Conservation (phyloP, 2,888 invertebrate species). For the Venusia cambrica region DNA sequence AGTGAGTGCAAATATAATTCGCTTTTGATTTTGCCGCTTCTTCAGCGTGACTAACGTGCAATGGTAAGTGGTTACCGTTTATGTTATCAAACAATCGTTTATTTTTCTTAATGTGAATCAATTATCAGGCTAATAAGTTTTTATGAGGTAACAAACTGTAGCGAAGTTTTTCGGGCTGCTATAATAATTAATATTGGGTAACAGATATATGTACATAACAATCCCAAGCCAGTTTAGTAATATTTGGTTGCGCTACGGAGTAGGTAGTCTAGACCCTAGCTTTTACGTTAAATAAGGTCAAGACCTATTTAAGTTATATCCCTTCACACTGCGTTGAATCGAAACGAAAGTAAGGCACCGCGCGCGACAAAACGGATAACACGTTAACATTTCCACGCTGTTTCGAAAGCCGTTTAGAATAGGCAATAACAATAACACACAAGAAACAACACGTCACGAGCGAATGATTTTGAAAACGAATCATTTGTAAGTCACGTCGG, state of each 20-base stretch:
- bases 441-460: conserved; percentile 54
- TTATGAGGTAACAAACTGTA: too few species aligned
- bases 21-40: conserved; percentile 33
- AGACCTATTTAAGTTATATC: conserved; percentile 4
- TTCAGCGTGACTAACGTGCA: conserved; percentile 31
- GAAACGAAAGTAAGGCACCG: conserved; percentile 7
- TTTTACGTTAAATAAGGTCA: too few species aligned
- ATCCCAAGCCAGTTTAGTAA: too few species aligned
- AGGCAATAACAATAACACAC: conserved; percentile 30
- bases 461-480: conserved; percentile 51
- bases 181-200: too few species aligned
- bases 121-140: conserved; percentile 10
- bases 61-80: conserved; percentile 24
- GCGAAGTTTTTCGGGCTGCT: too few species aligned
- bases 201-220: too few species aligned
- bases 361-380: conserved; percentile 1
- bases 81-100: conserved; percentile 20
- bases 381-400: conserved; percentile 9
- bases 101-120: conserved; percentile 5
- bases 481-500: conserved; percentile 38
- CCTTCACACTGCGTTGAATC: too few species aligned
- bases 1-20: conserved; percentile 54
- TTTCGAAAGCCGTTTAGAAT: conserved; percentile 17
- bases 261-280: too few species aligned
- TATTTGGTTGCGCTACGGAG: too few species aligned